A percentile compares a stretch with the other conserved stretches of the same genome.
phyloP scores from a whole-genome alignment of 2,113 vertebrate species.

The Calyptommatus sinebrachiatus region DNA sequence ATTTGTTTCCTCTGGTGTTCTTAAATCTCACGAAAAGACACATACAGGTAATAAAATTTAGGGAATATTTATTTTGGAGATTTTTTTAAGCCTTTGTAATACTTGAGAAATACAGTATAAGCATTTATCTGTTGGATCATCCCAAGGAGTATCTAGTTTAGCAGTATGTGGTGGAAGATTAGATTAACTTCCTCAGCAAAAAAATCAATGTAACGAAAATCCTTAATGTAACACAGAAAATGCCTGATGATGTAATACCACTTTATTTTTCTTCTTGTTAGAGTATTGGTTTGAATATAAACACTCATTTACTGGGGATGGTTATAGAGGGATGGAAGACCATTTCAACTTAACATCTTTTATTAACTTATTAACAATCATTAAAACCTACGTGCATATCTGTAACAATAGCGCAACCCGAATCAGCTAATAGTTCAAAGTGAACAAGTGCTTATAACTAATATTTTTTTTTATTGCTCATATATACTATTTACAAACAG shows the following conservation, averaged over 20 bases:
- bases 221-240: not conserved
- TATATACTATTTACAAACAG: too few relatives aligned
- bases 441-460: too few relatives aligned
- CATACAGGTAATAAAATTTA: slow-evolving; percentile 83
- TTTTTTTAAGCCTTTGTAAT: not conserved
- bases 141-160: not conserved
- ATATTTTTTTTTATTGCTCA: too few relatives aligned
- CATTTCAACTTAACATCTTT: too few relatives aligned
- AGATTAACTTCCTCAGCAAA: not conserved
- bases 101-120: not conserved
- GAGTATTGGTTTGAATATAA: not conserved
- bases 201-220: not conserved
- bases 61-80: not conserved
- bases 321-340: too few relatives aligned
- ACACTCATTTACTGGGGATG: not conserved
- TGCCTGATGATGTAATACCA: not conserved
- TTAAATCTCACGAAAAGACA: slow-evolving; percentile 96
- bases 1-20: slow-evolving; percentile 94
- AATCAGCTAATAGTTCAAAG: too few relatives aligned
- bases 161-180: not conserved
- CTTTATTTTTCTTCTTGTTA: not conserved
- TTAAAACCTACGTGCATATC: too few relatives aligned
- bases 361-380: too few relatives aligned
- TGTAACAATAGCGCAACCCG: too few relatives aligned
- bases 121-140: not conserved